A percentile compares a stretch with the other conserved stretches of the same genome.
These are phyloP conservation scores for Phaethornis superciliosus DNA, from an alignment of 2,113 vertebrate species.

Conservation along the genomic window DNA sequence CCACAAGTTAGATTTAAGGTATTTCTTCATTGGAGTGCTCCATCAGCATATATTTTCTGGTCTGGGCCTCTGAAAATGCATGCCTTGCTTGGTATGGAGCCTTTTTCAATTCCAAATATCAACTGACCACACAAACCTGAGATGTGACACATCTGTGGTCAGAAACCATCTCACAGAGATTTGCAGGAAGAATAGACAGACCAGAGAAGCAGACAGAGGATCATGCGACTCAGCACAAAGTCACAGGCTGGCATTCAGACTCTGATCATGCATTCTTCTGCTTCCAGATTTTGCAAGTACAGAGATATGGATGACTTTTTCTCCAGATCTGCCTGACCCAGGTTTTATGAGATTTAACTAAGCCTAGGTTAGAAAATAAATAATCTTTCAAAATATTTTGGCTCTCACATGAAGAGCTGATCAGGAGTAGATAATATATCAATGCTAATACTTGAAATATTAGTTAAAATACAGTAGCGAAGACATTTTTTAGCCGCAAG, in stretches of 20 bases:
- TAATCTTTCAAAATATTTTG: constrained; percentile 2
- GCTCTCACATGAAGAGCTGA: not conserved
- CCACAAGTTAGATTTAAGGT: not conserved
- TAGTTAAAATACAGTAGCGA: constrained; percentile 47
- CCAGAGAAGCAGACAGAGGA: not conserved
- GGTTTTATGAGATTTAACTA: not conserved
- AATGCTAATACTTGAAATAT: not conserved
- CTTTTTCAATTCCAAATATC: not conserved
- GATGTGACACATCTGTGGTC: not conserved
- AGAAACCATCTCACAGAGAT: not conserved
- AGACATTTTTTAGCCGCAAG: constrained; percentile 44
- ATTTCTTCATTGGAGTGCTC: not conserved
- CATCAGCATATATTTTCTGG: not conserved
- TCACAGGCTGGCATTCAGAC: not conserved
- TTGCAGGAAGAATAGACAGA: not conserved
- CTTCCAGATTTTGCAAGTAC: not conserved
- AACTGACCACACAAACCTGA: not conserved
- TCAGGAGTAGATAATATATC: not conserved
- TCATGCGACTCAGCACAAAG: not conserved
- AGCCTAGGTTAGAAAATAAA: not conserved
- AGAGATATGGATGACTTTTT: not conserved
- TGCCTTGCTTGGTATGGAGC: not conserved
- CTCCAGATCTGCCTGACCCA: not conserved
- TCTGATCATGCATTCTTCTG: not conserved
- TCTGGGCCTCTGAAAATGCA: not conserved